phyloP scores from a whole-genome alignment of 2,888 invertebrate species.

The Hydriomena furcata region DNA sequence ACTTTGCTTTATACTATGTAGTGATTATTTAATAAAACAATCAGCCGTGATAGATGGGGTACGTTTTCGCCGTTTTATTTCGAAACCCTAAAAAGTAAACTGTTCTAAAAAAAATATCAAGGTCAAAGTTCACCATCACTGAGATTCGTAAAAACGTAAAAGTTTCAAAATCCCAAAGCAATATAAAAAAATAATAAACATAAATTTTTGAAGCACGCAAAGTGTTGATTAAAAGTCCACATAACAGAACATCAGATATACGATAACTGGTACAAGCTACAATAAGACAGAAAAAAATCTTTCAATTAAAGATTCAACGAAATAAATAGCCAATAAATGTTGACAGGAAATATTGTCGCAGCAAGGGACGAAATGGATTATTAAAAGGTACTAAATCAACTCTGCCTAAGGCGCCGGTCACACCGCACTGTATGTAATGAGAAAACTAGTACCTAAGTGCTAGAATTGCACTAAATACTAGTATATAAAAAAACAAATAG shows the following conservation, averaged over 20 bases:
- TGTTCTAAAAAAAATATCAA: too few species aligned
- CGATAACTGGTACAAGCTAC: neutral
- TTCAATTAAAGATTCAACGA: conserved; percentile 55
- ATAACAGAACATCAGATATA: neutral
- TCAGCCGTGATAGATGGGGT: too few species aligned
- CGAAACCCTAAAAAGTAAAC: too few species aligned
- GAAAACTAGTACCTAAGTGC: neutral
- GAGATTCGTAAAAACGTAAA: too few species aligned
- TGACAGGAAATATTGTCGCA: conserved; percentile 61
- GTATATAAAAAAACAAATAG: too few species aligned
- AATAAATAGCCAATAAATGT: conserved; percentile 51
- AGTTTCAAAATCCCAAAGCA: too few species aligned
- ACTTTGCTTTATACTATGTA: too few species aligned
- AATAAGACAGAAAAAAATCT: conserved; percentile 39
- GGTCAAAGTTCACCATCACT: too few species aligned
- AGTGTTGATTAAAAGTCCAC: conserved; percentile 1
- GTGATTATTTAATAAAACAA: too few species aligned
- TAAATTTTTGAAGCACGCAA: too few species aligned
- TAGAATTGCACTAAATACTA: neutral
- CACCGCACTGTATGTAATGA: conserved; percentile 15
- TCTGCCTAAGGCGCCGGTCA: conserved; percentile 5
- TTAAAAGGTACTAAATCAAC: conserved; percentile 65
- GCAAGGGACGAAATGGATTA: conserved; percentile 57
- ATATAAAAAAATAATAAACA: too few species aligned
- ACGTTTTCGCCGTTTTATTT: too few species aligned